A percentile compares a stretch with the other conserved stretches of the same genome.
Conservation (phyloP, 1,140 invertebrate genomes). For the Araneus ventricosus region DNA sequence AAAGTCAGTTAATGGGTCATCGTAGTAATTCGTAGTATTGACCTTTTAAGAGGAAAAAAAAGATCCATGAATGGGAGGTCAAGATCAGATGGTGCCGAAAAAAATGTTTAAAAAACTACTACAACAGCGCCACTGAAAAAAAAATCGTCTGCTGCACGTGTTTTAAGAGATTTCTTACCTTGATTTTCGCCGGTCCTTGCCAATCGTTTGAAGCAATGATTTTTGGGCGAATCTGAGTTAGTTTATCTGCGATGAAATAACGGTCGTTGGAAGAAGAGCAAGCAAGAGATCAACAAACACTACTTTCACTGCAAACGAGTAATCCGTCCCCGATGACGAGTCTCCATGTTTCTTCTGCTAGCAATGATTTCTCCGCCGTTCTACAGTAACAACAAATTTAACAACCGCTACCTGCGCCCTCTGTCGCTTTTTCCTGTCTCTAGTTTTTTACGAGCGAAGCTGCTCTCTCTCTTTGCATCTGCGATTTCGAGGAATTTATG, state of each 20-base stretch:
- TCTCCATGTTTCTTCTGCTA: slow-evolving; percentile 69
- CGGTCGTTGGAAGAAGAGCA: background rate
- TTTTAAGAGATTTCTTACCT: slow-evolving; percentile 50
- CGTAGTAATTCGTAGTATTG: slow-evolving; percentile 12
- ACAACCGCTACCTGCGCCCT: slow-evolving; percentile 62
- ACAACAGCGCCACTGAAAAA: slow-evolving; percentile 64
- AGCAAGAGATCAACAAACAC: slow-evolving; percentile 34
- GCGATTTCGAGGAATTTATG: slow-evolving; percentile 50
- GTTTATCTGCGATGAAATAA: background rate
- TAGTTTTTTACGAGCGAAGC: background rate
- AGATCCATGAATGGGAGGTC: slow-evolving; percentile 42
- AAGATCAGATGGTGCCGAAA: slow-evolving; percentile 23
- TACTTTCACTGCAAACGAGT: background rate
- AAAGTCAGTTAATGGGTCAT: background rate
- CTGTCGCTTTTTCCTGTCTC: slow-evolving; percentile 6
- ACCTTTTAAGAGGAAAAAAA: slow-evolving; percentile 1
- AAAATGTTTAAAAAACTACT: slow-evolving; percentile 55
- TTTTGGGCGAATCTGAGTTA: background rate
- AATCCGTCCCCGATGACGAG: background rate
- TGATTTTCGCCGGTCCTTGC: background rate
- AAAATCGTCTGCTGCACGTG: slow-evolving; percentile 63
- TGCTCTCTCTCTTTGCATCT: slow-evolving; percentile 8
- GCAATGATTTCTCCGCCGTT: background rate
- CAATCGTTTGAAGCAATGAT: background rate
- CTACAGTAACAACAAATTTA: slow-evolving; percentile 53